Conservation (phyloP, 2,797 vertebrate species). For the Lemur catta region DNA sequence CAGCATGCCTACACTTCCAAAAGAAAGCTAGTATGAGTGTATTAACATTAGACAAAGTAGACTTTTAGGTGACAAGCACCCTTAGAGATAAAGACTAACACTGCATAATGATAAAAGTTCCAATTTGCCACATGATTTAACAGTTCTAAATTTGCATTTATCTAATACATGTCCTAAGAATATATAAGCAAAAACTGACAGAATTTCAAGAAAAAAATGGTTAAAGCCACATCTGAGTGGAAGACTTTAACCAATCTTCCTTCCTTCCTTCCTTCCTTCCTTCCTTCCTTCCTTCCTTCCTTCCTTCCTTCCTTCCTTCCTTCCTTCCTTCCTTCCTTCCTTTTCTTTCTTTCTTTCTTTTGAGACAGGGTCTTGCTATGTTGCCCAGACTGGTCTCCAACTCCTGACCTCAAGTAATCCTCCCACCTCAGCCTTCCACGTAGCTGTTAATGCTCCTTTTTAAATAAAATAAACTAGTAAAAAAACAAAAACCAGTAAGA, state of each 20-base stretch:
- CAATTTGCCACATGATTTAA: not conserved
- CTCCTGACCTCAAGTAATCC: too few species aligned
- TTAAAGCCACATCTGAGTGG: not conserved
- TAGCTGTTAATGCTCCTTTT: not conserved
- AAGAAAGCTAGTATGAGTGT: not conserved
- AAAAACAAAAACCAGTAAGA: not conserved
- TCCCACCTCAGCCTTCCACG: too few species aligned
- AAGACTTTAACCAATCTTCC: not conserved
- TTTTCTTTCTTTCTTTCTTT: too few species aligned
- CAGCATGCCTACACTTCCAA: not conserved
- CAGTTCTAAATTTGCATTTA: not conserved
- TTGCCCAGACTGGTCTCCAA: too few species aligned
- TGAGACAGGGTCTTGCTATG: too few species aligned
- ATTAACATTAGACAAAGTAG: not conserved
- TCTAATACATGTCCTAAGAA: not conserved
- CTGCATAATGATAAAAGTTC: not conserved
- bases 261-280: too few species aligned
- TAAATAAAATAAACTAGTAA: not conserved
- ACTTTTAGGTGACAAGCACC: not conserved
- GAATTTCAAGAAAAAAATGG: not conserved
- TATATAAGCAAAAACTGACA: not conserved
- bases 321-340: too few species aligned
- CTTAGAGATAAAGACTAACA: not conserved
- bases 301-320: too few species aligned
- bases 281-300: too few species aligned